These are phyloP conservation scores for Drosophila fungiperda DNA, from an alignment of 2,888 invertebrate genomes.

Conservation along the genomic window DNA sequence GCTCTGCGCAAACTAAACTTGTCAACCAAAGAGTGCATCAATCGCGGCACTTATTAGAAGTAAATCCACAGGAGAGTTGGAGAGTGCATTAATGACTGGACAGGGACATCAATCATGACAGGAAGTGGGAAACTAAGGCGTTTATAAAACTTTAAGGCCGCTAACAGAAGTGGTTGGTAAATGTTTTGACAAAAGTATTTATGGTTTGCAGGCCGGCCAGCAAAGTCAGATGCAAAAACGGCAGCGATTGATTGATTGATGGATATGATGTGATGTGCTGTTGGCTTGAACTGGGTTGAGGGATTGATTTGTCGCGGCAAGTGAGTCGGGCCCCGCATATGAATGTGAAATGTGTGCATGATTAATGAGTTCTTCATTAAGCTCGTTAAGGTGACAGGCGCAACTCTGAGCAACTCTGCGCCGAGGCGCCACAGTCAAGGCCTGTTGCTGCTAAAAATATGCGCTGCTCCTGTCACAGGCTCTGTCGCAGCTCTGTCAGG, in stretches of 20 bases:
- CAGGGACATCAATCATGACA: constrained; percentile 65
- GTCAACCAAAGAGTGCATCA: constrained; percentile 12
- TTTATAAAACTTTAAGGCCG: constrained; percentile 64
- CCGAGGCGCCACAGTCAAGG: constrained; percentile 18
- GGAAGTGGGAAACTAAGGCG: constrained; percentile 32
- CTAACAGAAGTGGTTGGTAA: constrained; percentile 35
- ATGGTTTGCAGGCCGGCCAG: constrained; percentile 26
- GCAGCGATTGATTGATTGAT: constrained; percentile 72
- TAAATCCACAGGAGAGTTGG: constrained; percentile 36
- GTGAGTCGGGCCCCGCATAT: constrained; percentile 59
- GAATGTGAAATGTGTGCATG: constrained; percentile 74
- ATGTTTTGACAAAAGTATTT: constrained; percentile 74
- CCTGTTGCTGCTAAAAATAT: constrained; percentile 62
- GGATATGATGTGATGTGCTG: constrained; percentile 11
- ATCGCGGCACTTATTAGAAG: constrained; percentile 51
- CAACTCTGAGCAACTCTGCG: constrained; percentile 17
- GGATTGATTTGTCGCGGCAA: constrained; percentile 72
- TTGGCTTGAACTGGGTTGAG: constrained; percentile 6
- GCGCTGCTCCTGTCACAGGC: constrained; percentile 35
- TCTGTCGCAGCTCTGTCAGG: constrained; percentile 6
- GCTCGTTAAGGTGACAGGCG: constrained; percentile 77
- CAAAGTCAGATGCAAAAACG: constrained; percentile 69
- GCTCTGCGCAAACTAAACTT: neutral
- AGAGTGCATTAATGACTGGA: constrained; percentile 33
- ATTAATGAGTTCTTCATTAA: constrained; percentile 81